phyloP scores from a whole-genome alignment of 35 echinoderm and acorn worm genomes.

The Chiridota heheva region DNA sequence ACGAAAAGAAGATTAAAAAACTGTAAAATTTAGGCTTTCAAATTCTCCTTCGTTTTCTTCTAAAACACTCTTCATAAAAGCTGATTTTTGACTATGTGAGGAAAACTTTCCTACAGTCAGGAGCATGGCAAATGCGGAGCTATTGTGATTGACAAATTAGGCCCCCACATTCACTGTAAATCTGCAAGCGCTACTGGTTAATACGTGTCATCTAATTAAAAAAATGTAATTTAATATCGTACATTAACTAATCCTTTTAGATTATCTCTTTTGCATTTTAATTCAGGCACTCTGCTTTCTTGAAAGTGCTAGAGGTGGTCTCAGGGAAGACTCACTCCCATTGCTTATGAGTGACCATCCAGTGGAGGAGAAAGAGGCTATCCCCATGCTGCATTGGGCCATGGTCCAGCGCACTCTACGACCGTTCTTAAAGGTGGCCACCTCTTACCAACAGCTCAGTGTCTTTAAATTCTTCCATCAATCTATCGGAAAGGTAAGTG shows the following conservation, averaged over 20 bases:
- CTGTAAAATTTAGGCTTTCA: no score
- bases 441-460: constrained; percentile 51
- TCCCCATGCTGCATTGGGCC: constrained; percentile 75
- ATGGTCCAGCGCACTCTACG: constrained; percentile 78
- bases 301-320: constrained; percentile 65
- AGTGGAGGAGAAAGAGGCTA: constrained; percentile 42
- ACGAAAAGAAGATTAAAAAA: no score
- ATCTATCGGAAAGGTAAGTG: constrained; percentile 65
- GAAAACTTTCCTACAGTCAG: no score
- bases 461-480: constrained; percentile 84
- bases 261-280: neutral
- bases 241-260: neutral
- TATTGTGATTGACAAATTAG: no score
- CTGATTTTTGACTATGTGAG: no score
- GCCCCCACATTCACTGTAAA: no score
- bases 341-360: constrained; percentile 76
- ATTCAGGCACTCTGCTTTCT: constrained; percentile 71
- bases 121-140: no score
- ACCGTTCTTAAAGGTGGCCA: constrained; percentile 67
- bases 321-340: constrained; percentile 66
- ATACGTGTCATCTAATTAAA: neutral
- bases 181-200: no score
- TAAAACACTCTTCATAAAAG: no score
- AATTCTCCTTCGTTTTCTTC: no score
- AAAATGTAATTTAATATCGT: neutral